phyloP scores from a whole-genome alignment of 2,888 invertebrate genomes.

The Cremastobaeus sp. region DNA sequence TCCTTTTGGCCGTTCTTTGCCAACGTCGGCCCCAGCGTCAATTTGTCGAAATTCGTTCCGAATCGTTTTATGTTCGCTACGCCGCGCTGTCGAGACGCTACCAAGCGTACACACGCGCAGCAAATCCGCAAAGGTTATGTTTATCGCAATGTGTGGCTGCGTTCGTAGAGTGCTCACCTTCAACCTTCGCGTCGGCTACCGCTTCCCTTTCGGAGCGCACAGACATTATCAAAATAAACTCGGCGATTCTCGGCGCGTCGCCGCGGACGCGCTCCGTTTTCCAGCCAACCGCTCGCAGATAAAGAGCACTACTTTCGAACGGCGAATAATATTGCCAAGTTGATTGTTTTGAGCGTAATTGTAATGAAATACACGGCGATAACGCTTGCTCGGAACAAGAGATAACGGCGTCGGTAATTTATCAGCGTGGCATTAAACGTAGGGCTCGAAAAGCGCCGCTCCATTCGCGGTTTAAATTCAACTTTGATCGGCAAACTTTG shows the following conservation, averaged over 20 bases:
- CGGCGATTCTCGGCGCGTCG: conserved; percentile 15
- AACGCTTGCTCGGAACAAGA: conserved; percentile 9
- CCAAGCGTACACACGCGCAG: conserved; percentile 74
- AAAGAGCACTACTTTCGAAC: no score
- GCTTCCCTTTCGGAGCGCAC: conserved; percentile 32
- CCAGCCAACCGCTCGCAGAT: no score
- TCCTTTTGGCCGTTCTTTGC: conserved; percentile 64
- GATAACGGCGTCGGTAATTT: conserved; percentile 28
- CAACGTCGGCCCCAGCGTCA: conserved; percentile 72
- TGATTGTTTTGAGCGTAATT: conserved; percentile 32
- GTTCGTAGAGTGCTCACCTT: conserved; percentile 58
- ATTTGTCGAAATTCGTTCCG: conserved; percentile 79
- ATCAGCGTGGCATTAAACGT: conserved; percentile 25
- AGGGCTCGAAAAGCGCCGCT: conserved; percentile 17
- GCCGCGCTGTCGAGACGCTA: conserved; percentile 73
- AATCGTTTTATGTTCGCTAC: conserved; percentile 77
- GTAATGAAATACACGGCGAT: conserved; percentile 28
- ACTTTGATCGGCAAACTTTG: conserved; percentile 29
- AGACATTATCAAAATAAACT: conserved; percentile 38
- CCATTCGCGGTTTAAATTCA: no score
- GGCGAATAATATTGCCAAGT: no score
- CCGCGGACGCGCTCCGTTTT: no score
- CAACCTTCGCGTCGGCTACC: conserved; percentile 62
- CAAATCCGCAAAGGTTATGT: conserved; percentile 58
- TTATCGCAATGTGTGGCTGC: conserved; percentile 45